Base-by-base conservation (phyloP, 2,113 vertebrate genomes). In the Formicarius rufipectus region DNA sequence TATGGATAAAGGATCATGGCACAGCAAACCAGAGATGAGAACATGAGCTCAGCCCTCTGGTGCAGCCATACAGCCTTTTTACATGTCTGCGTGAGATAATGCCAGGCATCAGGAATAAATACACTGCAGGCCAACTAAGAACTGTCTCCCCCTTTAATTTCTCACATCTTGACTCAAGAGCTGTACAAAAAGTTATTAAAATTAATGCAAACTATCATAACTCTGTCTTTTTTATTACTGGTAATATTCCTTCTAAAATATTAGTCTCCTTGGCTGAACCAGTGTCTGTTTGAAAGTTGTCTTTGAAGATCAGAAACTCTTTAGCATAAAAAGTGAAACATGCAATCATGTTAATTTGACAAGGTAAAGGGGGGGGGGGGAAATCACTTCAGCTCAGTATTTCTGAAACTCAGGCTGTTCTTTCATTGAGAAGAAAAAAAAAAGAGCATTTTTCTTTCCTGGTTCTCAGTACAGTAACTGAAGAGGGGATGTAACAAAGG, bases 191-290 rank as follows among this genome's bases (percentile, higher is more conserved):
- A 97, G 91, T 95, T 96, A 97, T 97, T 98, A 97, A 97, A 98
- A 98, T 97, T 97, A 97, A 98, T 97, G 96, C 90, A 94, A 97
- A 93, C 95, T 94, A 98, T 93, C 92, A 96, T 95, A 97, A 98
- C 94, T 94, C 96, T 96, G 93, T 90, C 92, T 92, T 96, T 97
- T 98, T 98, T 97, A 97, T 96, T 95, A 96, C 77, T 89, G 75
- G 78, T 96, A 97, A 97, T 97, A 97, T 93, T 97, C 93, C 85
- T 85, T 88, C 95, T 97, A 97, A 97, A 98, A 95, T 97, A 97
- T 97, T 95, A 96, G 95, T 96, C 95, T 97, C 94, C 90, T 94
- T 78, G 91, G 93, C 81, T 96, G 64, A 87, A 90, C 68, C 68
- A 93, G 66, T 52, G 94, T 97, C 92, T 97, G 96, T 84, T 40